phyloP scores from a whole-genome alignment of 2,888 invertebrate species.

The Eupithecia insigniata region DNA sequence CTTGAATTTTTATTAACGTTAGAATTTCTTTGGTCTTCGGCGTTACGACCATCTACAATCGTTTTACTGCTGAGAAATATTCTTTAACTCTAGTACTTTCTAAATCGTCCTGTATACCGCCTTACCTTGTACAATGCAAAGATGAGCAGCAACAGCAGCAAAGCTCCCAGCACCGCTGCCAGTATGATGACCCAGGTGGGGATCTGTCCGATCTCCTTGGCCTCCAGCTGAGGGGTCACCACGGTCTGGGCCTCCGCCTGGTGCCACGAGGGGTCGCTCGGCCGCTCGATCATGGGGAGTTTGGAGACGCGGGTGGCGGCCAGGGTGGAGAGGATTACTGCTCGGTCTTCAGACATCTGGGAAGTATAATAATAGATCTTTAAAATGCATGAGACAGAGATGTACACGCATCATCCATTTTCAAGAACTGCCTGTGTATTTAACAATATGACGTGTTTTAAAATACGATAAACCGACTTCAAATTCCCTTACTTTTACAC shows the following conservation, averaged over 20 bases:
- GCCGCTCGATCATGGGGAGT: slow-evolving; percentile 88
- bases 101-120: no score
- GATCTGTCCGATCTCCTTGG: slow-evolving; percentile 87
- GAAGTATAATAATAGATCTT: not conserved
- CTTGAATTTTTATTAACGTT: no score
- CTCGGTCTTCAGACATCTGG: slow-evolving; percentile 71
- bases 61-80: not conserved
- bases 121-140: slow-evolving; percentile 91
- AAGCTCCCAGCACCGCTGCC: slow-evolving; percentile 91
- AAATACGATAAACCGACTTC: no score
- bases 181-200: slow-evolving; percentile 95
- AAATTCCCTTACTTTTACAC: no score
- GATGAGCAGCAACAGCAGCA: slow-evolving; percentile 90
- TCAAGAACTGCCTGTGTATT: not conserved
- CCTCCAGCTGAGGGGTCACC: slow-evolving; percentile 87
- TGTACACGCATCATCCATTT: not conserved
- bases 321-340: slow-evolving; percentile 90
- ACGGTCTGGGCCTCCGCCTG: slow-evolving; percentile 89
- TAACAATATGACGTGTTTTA: no score
- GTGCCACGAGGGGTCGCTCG: slow-evolving; percentile 84
- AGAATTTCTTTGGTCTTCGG: no score
- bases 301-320: slow-evolving; percentile 89
- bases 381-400: not conserved
- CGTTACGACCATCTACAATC: no score
- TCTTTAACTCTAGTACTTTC: not conserved